A percentile compares a stretch with the other conserved stretches of the same genome.
Evolutionary conservation across 2,113 vertebrate species (phyloP).

Genomic region (Caranx melampygus): DNA sequence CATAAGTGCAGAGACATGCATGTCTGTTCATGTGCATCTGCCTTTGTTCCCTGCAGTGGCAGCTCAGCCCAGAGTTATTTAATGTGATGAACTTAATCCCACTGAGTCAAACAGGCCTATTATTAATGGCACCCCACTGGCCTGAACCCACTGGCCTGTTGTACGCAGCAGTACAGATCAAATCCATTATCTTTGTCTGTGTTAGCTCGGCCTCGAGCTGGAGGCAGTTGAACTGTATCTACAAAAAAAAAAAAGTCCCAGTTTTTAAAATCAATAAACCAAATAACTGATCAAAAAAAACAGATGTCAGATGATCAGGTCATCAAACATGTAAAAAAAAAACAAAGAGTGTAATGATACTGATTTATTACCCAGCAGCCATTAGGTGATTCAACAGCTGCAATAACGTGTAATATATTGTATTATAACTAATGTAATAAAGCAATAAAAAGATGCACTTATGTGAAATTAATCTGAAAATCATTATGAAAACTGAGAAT

Average conservation of each 20-base stretch:
- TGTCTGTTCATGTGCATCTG: constrained; percentile 24
- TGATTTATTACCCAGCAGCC: too few species aligned
- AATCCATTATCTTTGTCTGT: constrained; percentile 32
- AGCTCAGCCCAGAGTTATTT: constrained; percentile 42
- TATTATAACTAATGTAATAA: too few species aligned
- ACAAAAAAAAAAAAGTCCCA: neutral
- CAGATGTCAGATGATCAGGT: neutral
- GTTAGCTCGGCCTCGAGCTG: neutral
- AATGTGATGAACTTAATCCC: constrained; percentile 57
- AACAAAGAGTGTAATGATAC: too few species aligned
- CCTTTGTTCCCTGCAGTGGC: constrained; percentile 10
- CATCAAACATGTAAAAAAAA: neutral
- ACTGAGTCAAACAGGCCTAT: constrained; percentile 38
- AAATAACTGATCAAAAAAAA: neutral
- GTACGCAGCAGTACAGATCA: constrained; percentile 32
- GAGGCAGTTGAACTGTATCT: constrained; percentile 4
- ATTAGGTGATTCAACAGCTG: too few species aligned
- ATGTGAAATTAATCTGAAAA: too few species aligned
- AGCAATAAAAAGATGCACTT: too few species aligned
- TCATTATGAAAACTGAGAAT: too few species aligned
- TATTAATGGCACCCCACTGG: constrained; percentile 59
- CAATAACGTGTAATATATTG: too few species aligned
- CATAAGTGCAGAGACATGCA: neutral
- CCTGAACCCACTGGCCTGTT: constrained; percentile 64
- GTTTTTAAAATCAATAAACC: neutral